Percentiles rank a stretch among this genome's conserved stretches.
Evolutionary conservation across 1,140 invertebrate species (phyloP).

Genomic region (Hesperophylax magnus): DNA sequence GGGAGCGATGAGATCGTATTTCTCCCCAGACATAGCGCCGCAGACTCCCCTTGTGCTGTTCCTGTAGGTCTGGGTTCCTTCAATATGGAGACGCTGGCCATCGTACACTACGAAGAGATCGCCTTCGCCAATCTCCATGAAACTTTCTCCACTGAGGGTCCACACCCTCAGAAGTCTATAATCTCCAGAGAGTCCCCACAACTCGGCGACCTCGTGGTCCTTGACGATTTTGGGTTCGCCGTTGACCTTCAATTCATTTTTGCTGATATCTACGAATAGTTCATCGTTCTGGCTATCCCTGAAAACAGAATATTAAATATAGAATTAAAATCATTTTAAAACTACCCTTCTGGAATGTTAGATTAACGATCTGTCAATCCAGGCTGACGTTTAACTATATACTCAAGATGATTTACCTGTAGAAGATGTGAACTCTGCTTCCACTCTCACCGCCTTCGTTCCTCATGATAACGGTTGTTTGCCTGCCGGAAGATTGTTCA

Average conservation of each 20-base stretch:
- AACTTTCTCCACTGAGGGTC: conserved; percentile 69
- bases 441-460: neutral
- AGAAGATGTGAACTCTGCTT: neutral
- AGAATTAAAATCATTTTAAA: too few relatives aligned
- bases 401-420: neutral
- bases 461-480: conserved; percentile 59
- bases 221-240: conserved; percentile 58
- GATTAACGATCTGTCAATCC: too few relatives aligned
- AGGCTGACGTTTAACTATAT: too few relatives aligned
- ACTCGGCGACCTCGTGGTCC: conserved; percentile 15
- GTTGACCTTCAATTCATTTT: conserved; percentile 61
- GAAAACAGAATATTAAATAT: neutral
- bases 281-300: conserved; percentile 63
- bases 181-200: conserved; percentile 5
- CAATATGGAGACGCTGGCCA: conserved; percentile 68
- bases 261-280: conserved; percentile 62
- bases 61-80: conserved; percentile 64
- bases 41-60: conserved; percentile 75
- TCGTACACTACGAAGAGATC: conserved; percentile 71
- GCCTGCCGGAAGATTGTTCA: neutral
- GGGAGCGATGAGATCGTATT: conserved; percentile 74
- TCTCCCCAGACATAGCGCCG: conserved; percentile 74
- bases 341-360: too few relatives aligned
- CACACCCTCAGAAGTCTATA: conserved; percentile 60
- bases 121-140: conserved; percentile 67